phyloP scores from a whole-genome alignment of 2,888 invertebrate species.

The Phragmatobia fuliginosa region DNA sequence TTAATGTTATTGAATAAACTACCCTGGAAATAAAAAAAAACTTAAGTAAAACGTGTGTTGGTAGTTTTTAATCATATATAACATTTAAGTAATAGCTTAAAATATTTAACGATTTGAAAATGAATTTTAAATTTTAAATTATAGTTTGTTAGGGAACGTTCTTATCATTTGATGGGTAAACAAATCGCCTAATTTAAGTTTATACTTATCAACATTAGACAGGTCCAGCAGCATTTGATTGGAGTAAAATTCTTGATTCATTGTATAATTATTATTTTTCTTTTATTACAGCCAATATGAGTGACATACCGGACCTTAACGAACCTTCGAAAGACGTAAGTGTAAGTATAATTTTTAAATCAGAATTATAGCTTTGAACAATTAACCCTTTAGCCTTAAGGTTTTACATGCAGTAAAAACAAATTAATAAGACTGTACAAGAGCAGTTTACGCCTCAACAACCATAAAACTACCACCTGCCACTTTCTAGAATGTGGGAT shows the following conservation, averaged over 20 bases:
- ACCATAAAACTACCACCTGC: neutral
- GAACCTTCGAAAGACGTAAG: constrained; percentile 80
- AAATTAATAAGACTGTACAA: neutral
- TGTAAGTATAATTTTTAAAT: neutral
- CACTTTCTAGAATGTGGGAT: neutral
- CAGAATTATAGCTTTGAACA: neutral
- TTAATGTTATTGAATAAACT: constrained; percentile 48
- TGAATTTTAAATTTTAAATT: neutral
- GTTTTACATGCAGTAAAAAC: neutral
- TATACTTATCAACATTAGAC: neutral
- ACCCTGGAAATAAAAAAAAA: constrained; percentile 28
- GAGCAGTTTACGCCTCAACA: neutral
- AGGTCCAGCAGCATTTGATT: neutral
- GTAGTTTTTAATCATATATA: neutral
- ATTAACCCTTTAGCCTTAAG: neutral
- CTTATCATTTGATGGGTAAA: constrained; percentile 56
- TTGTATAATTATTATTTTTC: neutral
- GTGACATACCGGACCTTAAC: constrained; percentile 78
- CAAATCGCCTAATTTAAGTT: constrained; percentile 46
- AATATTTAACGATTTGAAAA: neutral
- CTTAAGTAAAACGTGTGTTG: constrained; percentile 45
- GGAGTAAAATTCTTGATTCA: constrained; percentile 7
- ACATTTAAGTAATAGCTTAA: neutral
- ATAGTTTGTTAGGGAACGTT: constrained; percentile 14
- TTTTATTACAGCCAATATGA: constrained; percentile 65